These are phyloP conservation scores for Drosophila auraria DNA, from an alignment of 1,140 invertebrate genomes.

Conservation along the genomic window DNA sequence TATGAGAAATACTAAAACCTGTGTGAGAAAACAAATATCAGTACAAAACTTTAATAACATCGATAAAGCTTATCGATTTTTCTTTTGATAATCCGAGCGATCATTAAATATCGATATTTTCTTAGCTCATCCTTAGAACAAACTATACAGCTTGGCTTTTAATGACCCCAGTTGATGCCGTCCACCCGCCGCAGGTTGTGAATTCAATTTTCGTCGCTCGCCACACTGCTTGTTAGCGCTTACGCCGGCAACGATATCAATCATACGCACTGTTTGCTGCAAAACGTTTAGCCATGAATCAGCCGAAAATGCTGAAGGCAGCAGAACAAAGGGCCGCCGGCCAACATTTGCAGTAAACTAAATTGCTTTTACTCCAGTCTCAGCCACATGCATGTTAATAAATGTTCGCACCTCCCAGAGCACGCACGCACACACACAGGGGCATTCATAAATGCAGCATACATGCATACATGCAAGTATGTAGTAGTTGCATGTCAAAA, in stretches of 20 bases:
- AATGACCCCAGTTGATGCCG: conserved; percentile 17
- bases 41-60: not conserved
- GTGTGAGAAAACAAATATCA: too few relatives aligned
- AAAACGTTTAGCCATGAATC: conserved; percentile 78
- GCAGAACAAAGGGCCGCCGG: conserved; percentile 57
- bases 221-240: conserved; percentile 32
- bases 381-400: conserved; percentile 73
- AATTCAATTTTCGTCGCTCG: conserved; percentile 57
- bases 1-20: too few relatives aligned
- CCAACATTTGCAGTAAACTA: conserved; percentile 77
- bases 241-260: conserved; percentile 62
- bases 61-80: not conserved
- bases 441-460: conserved; percentile 39
- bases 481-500: conserved; percentile 75
- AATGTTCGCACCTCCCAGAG: conserved; percentile 74
- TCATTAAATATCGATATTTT: not conserved
- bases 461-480: conserved; percentile 26
- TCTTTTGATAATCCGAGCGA: not conserved
- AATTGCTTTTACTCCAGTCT: conserved; percentile 73
- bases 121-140: not conserved
- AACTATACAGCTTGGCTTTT: conserved; percentile 7
- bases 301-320: conserved; percentile 68
- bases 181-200: conserved; percentile 36
- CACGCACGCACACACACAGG: conserved; percentile 21
- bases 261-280: conserved; percentile 78